Evolutionary conservation across 2,113 vertebrate genomes (phyloP).

Genomic region (Asarcornis scutulata): DNA sequence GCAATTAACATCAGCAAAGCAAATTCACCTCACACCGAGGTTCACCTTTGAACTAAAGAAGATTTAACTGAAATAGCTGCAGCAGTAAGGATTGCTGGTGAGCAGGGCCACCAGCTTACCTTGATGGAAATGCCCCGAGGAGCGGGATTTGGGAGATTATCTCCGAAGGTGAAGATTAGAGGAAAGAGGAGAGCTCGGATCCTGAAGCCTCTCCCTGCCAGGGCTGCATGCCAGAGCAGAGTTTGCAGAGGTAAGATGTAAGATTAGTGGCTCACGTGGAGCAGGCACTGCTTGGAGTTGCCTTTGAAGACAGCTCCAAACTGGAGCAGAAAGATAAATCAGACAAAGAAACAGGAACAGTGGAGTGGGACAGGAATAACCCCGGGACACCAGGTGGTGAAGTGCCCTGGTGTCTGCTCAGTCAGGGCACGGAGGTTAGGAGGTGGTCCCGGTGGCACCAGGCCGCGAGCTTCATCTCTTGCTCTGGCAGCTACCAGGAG

Average conservation of each 20-base stretch:
- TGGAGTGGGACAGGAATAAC: not conserved
- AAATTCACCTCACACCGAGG: not conserved
- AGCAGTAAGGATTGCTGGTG: fast-evolving
- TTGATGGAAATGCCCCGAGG: not conserved
- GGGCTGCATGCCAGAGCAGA: not conserved
- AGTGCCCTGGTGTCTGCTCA: not conserved
- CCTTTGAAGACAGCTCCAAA: not conserved
- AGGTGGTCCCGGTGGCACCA: not conserved
- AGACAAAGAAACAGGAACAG: not conserved
- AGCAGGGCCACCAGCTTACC: not conserved
- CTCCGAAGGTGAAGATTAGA: not conserved
- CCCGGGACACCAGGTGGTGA: fast-evolving
- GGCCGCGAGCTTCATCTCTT: not conserved
- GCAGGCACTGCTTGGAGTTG: not conserved
- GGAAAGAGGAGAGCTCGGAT: not conserved
- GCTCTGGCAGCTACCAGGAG: not conserved
- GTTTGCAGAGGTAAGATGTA: not conserved
- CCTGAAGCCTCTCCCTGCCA: not conserved
- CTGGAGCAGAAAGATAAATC: not conserved
- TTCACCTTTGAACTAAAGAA: not conserved
- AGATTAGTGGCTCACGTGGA: not conserved
- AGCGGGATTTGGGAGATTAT: not conserved
- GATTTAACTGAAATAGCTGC: not conserved
- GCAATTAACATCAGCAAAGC: not conserved
- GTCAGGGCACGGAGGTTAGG: fast-evolving